These are phyloP conservation scores for Furcifer pardalis DNA, from an alignment of 2,797 vertebrate species.

Conservation along the genomic window DNA sequence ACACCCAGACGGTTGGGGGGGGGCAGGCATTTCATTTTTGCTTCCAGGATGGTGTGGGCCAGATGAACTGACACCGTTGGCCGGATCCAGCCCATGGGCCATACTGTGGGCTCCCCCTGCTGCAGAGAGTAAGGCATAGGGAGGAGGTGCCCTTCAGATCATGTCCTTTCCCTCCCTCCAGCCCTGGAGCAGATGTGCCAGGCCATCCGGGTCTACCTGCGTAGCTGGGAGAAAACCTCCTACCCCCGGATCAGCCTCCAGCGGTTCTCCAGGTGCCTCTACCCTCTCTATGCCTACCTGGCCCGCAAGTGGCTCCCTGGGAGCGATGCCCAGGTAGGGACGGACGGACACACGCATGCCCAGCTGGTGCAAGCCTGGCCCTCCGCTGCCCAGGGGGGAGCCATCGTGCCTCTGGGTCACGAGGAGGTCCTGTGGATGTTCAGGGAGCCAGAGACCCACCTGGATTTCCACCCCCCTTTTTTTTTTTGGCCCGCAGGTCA, in stretches of 20 bases:
- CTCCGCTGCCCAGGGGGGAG: background rate
- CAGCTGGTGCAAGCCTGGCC: too few species aligned
- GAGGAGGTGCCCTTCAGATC: too few species aligned
- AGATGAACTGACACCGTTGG: too few species aligned
- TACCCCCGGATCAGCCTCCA: conserved; percentile 23
- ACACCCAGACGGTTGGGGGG: too few species aligned
- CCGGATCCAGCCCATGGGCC: too few species aligned
- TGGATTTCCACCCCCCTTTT: background rate
- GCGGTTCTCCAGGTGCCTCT: conserved; percentile 10
- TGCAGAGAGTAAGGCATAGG: too few species aligned
- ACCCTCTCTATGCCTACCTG: conserved; percentile 16
- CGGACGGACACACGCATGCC: background rate
- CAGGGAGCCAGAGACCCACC: too few species aligned
- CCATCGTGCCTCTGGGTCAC: too few species aligned
- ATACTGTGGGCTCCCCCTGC: too few species aligned
- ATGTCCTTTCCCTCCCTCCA: background rate
- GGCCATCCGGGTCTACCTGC: conserved; percentile 28
- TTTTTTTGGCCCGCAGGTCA: conserved; percentile 21
- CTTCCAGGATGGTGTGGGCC: too few species aligned
- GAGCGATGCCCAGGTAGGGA: background rate
- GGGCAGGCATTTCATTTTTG: too few species aligned
- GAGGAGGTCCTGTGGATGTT: background rate
- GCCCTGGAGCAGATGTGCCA: conserved; percentile 28
- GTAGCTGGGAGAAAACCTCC: conserved; percentile 18
- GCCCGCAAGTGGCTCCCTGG: conserved; percentile 6